These are phyloP conservation scores for Zoroaster sp. DNA, from an alignment of 53 echinoderm and acorn worm genomes.

Conservation along the genomic window DNA sequence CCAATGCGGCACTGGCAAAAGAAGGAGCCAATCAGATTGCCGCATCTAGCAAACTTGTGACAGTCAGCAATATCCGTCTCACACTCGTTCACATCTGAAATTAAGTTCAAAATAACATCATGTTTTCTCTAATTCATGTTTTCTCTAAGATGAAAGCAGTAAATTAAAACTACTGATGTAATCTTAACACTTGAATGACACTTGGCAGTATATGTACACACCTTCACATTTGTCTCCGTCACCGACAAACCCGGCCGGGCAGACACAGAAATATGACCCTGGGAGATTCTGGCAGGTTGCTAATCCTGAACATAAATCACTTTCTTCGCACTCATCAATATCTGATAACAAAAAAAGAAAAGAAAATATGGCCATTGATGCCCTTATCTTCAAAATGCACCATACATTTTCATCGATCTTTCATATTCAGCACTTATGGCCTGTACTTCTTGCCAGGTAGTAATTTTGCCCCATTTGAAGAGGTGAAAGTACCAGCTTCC, in stretches of 20 bases:
- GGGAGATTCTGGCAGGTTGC: conserved; percentile 72
- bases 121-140: no score
- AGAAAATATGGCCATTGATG: no score
- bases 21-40: conserved; percentile 91
- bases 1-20: conserved; percentile 92
- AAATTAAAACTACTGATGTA: background rate
- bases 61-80: conserved; percentile 67
- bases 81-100: conserved; percentile 91
- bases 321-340: conserved; percentile 74
- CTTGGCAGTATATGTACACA: background rate
- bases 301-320: conserved; percentile 60
- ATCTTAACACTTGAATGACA: background rate
- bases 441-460: no score
- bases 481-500: no score
- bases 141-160: no score
- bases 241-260: conserved; percentile 77
- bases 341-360: no score
- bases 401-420: no score
- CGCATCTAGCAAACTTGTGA: conserved; percentile 78
- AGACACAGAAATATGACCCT: conserved; percentile 72
- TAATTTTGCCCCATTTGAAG: no score
- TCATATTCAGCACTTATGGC: no score
- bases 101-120: background rate
- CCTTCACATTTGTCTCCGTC: conserved; percentile 83
- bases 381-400: no score